Evolutionary conservation across 1,140 invertebrate species (phyloP).

Genomic region (Diabrotica virgifera): DNA sequence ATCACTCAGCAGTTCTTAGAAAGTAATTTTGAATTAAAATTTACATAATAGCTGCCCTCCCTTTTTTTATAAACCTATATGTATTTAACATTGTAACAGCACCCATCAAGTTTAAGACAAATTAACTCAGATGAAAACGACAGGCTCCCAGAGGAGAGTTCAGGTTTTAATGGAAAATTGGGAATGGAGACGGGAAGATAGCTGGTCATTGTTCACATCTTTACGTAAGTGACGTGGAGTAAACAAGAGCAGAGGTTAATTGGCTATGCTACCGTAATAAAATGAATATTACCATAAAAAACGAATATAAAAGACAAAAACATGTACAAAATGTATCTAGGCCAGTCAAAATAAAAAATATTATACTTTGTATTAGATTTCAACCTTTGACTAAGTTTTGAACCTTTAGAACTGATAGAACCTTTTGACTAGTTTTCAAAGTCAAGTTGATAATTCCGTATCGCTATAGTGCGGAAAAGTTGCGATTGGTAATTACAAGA

Average conservation of each 20-base stretch:
- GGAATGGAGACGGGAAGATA: background rate
- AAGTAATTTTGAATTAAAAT: constrained; percentile 16
- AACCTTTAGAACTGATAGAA: no score
- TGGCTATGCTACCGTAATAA: no score
- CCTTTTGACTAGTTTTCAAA: no score
- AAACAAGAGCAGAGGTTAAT: no score
- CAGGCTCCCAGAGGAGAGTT: background rate
- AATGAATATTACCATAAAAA: no score
- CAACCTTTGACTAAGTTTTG: no score
- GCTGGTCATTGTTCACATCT: background rate
- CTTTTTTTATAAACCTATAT: constrained; percentile 5
- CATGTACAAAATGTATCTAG: no score
- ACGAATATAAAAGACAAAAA: no score
- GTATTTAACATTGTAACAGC: constrained; percentile 12
- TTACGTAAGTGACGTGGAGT: background rate
- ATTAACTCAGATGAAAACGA: background rate
- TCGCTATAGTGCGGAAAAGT: no score
- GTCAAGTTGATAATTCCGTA: no score
- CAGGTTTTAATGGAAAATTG: background rate
- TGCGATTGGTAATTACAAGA: no score
- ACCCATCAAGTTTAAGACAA: constrained; percentile 12
- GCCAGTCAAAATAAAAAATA: no score
- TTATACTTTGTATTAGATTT: background rate
- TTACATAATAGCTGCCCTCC: constrained; percentile 14
- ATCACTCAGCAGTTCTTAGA: constrained; percentile 14